phyloP scores from a whole-genome alignment of 2,113 vertebrate species.

The Bothrops jararaca region DNA sequence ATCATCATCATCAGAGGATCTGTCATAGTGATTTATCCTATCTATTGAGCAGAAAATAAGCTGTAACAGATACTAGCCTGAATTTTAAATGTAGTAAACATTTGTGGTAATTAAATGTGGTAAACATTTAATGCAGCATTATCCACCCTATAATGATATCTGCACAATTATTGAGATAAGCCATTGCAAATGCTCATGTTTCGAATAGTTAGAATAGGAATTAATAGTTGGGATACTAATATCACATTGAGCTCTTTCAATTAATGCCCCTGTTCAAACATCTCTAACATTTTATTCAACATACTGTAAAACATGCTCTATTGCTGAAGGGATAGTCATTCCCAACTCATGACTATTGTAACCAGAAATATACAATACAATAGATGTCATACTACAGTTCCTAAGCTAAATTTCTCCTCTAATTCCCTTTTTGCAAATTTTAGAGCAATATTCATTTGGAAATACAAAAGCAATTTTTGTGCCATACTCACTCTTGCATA shows the following conservation, averaged over 20 bases:
- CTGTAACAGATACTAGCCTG: background rate
- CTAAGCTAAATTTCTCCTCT: background rate
- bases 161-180: background rate
- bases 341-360: background rate
- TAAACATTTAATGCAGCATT: background rate
- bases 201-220: background rate
- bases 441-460: background rate
- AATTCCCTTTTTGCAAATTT: background rate
- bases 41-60: background rate
- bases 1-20: background rate
- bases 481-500: slow-evolving; percentile 95
- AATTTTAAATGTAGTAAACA: background rate
- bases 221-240: background rate
- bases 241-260: background rate
- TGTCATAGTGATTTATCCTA: background rate
- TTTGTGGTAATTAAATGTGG: background rate
- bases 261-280: background rate
- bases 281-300: background rate
- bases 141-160: background rate
- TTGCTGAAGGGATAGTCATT: background rate
- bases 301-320: background rate
- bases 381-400: background rate
- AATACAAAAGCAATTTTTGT: background rate
- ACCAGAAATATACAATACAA: background rate
- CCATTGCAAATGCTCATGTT: background rate